A percentile compares a stretch with the other conserved stretches of the same genome.
phyloP scores from a whole-genome alignment of 2,888 invertebrate species.

The Magallana nippona region DNA sequence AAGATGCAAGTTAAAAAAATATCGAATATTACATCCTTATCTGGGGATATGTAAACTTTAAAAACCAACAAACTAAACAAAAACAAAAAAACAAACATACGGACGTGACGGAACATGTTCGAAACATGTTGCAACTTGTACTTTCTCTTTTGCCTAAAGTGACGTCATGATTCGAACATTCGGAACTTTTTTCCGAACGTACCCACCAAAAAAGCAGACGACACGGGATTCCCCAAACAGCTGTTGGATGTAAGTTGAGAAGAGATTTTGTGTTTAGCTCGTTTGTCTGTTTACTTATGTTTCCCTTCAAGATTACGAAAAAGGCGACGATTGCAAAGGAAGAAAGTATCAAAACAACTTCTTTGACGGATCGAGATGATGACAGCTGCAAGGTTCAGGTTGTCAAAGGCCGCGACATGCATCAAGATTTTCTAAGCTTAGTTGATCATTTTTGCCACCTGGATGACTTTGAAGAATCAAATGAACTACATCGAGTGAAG shows the following conservation, averaged over 20 bases:
- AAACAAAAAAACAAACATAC: background rate
- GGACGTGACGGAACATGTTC: background rate
- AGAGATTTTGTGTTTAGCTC: too few relatives aligned
- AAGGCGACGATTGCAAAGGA: background rate
- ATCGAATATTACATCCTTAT: background rate
- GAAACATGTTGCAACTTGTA: background rate
- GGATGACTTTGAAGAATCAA: constrained; percentile 13
- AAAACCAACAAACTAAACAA: too few relatives aligned
- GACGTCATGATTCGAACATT: background rate
- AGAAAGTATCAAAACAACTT: background rate
- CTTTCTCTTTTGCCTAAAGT: constrained; percentile 4
- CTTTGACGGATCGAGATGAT: background rate
- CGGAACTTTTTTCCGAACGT: background rate
- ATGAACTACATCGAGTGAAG: background rate
- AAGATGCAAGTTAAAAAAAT: background rate
- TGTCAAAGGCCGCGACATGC: constrained; percentile 24
- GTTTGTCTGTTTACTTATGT: background rate
- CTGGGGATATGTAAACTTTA: background rate
- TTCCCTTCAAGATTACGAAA: background rate
- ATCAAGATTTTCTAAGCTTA: constrained; percentile 26
- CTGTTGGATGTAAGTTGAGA: background rate
- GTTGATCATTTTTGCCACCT: constrained; percentile 15
- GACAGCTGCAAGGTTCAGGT: constrained; percentile 35
- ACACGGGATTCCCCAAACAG: constrained; percentile 4
- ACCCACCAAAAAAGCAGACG: constrained; percentile 23